Base-by-base conservation (phyloP, 2,797 vertebrate species). In the Anabacerthia variegaticeps region DNA sequence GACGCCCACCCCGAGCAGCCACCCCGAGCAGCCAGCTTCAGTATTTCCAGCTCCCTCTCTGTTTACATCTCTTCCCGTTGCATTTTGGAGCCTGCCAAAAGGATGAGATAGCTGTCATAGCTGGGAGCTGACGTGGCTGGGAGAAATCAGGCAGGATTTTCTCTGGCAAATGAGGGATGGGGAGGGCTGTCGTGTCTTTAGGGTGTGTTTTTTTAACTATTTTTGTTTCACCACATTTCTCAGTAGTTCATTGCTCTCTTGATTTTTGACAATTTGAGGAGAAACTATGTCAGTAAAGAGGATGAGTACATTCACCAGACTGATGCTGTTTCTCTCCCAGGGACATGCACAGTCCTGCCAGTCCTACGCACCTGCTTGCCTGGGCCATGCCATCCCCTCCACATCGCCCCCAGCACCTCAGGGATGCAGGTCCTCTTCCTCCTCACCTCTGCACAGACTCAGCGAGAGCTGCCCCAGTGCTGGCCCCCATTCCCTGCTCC, bases 41-140 rank as follows among this genome's bases (percentile, higher is more conserved):
- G 63, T 55, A 6, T 54, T 32, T 51, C 18, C 5, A 1, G 39
- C 54, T 72, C 27, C 37, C 20, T 36, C 55, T 11, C 82, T 86
- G 80, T 51, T 86, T 32, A 54, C 85, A 63, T 26, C 65, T 59
- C 54, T 68, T 39, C 77, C 10, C 28, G 16, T 18, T 26, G 76
- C 41, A 23, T 30, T 43, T 16, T 58, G 82, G 82, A 78, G 46
- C 4, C 56, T 89, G 95, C 77, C 96, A 96, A 77, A 28, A 58
- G 78, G n/a, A 80, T 14, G 94, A 91, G 85, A 96, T 94, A 54
- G 26, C 36, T 85, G 78, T 83, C 95, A 96, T 83, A 96, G 89
- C 63, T 92, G 76, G 15, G 77, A 88, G 94, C 71, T 96, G 95
- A 96, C 65, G 92, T 93, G 84, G 88, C 74, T 0, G 20, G 4